Evolutionary conservation across 2,797 vertebrate genomes (phyloP).

Genomic region (Apodemus agrarius): DNA sequence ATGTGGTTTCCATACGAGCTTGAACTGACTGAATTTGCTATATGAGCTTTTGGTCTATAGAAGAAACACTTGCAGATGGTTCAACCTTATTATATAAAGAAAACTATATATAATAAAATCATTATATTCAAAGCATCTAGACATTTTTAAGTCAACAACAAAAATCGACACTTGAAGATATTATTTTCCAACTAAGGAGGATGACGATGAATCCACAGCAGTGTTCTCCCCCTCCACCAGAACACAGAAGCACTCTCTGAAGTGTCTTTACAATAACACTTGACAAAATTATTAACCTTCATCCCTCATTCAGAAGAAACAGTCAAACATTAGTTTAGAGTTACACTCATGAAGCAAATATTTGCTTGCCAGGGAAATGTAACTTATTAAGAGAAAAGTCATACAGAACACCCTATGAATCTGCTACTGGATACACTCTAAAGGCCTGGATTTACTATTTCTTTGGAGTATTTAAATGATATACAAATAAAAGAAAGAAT

Average conservation of each 20-base stretch:
- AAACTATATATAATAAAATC: background rate
- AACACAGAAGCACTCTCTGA: accelerated
- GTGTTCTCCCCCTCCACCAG: accelerated
- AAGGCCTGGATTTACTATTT: background rate
- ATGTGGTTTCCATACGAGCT: background rate
- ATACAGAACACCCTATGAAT: background rate
- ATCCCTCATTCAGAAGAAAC: background rate
- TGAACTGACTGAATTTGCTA: background rate
- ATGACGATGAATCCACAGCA: background rate
- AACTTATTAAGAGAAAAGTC: background rate
- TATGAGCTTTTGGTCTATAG: background rate
- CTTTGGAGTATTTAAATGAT: constrained; percentile 16
- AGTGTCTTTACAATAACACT: background rate
- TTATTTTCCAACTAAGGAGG: background rate
- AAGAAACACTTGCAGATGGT: background rate
- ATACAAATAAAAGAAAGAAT: background rate
- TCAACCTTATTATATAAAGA: background rate
- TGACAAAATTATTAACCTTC: background rate
- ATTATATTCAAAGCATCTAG: background rate
- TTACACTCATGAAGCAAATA: background rate
- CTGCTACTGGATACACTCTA: background rate
- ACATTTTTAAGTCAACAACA: background rate
- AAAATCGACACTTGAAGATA: background rate
- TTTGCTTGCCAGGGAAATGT: background rate
- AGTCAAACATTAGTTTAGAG: background rate